Percentiles rank a stretch among this genome's conserved stretches.
Conservation (phyloP, 2,888 invertebrate genomes). For the Cheilosia grossa region DNA sequence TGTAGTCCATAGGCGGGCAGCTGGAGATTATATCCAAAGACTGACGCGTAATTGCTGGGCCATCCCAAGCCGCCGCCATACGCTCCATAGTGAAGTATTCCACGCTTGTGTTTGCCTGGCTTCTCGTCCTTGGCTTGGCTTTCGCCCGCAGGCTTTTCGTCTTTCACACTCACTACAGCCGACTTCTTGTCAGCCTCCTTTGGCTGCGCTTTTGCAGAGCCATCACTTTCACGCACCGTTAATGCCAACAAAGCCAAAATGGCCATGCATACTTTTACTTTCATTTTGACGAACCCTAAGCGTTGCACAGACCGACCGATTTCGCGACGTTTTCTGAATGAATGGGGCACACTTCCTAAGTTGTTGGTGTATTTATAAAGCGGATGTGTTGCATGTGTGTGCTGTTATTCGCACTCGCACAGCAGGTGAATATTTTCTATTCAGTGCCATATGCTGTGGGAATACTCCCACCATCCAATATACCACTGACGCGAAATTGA, state of each 20-base stretch:
- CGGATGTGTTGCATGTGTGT: conserved; percentile 76
- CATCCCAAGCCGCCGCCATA: conserved; percentile 75
- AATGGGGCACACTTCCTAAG: conserved; percentile 82
- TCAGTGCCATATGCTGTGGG: conserved; percentile 4
- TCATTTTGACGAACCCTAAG: conserved; percentile 68
- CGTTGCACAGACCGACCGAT: conserved; percentile 52
- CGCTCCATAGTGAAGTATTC: conserved; percentile 62
- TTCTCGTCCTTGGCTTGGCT: conserved; percentile 30
- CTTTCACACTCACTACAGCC: conserved; percentile 4
- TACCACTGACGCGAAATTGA: conserved; percentile 23
- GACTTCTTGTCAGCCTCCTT: conserved; percentile 53
- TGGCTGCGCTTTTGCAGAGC: conserved; percentile 41
- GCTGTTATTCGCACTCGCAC: conserved; percentile 54
- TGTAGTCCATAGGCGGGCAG: conserved; percentile 77
- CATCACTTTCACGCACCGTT: conserved; percentile 71
- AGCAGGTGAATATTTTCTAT: conserved; percentile 60
- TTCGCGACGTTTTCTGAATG: conserved; percentile 72
- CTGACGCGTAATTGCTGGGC: conserved; percentile 80
- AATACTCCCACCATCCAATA: conserved; percentile 44
- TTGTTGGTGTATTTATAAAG: conserved; percentile 83
- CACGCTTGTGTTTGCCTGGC: conserved; percentile 61
- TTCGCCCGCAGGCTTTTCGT: conserved; percentile 27
- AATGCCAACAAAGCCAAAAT: conserved; percentile 68
- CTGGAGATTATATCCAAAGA: conserved; percentile 80
- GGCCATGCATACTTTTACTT: conserved; percentile 68